These are phyloP conservation scores for Meriones psammophilus DNA, from an alignment of 2,797 vertebrate genomes.

Conservation along the genomic window DNA sequence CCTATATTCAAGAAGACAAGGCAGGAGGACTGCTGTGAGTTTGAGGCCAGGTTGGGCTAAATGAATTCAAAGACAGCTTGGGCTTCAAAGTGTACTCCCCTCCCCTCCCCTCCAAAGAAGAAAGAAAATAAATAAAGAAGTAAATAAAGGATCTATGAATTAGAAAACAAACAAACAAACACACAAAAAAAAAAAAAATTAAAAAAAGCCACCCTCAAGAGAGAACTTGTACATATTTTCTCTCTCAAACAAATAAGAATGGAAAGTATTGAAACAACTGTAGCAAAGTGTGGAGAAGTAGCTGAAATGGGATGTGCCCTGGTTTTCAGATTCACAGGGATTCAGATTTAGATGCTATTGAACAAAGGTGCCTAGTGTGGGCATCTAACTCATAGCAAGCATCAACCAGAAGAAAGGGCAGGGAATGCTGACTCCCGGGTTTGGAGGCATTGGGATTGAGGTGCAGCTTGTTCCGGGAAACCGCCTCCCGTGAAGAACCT, in stretches of 20 bases:
- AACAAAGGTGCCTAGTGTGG: background rate
- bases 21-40: background rate
- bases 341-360: background rate
- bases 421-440: background rate
- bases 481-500: background rate
- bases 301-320: background rate
- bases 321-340: conserved; percentile 7
- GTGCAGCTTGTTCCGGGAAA: background rate
- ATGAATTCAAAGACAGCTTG: background rate
- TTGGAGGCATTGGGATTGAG: conserved; percentile 19
- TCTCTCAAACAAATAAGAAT: conserved; percentile 40
- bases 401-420: background rate
- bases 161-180: background rate
- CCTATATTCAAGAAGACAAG: background rate
- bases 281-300: conserved; percentile 28
- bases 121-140: background rate
- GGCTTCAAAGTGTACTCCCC: background rate
- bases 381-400: background rate
- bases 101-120: background rate
- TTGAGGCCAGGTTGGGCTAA: background rate
- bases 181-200: background rate
- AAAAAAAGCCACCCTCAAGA: background rate
- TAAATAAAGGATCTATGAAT: background rate
- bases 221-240: conserved; percentile 33
- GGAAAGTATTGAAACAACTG: background rate